phyloP scores from a whole-genome alignment of 2,113 vertebrate genomes.

The Lampris megalopsis region DNA sequence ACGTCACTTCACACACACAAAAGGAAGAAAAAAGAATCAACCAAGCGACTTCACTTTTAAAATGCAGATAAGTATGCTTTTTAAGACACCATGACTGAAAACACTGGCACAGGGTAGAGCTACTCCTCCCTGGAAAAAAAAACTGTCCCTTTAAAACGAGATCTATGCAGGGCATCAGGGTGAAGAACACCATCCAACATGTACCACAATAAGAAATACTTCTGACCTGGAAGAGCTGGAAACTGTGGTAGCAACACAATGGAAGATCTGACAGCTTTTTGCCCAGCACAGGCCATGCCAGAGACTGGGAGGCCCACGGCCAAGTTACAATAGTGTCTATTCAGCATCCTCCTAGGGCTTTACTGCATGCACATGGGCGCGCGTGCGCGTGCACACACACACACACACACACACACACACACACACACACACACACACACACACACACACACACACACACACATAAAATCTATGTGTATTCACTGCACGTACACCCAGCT shows the following conservation, averaged over 20 bases:
- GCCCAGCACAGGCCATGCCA: conserved; percentile 2
- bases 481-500: conserved; percentile 11
- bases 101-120: too few relatives aligned
- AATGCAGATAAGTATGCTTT: too few relatives aligned
- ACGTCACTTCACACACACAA: too few relatives aligned
- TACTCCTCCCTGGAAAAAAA: too few relatives aligned
- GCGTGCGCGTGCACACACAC: conserved; percentile 9
- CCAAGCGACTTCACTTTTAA: too few relatives aligned
- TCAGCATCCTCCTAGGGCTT: conserved; percentile 43
- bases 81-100: too few relatives aligned
- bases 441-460: neutral
- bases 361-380: neutral
- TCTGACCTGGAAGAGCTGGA: neutral
- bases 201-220: neutral
- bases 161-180: neutral
- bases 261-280: conserved; percentile 27
- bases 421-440: conserved; percentile 16
- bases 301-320: conserved; percentile 24
- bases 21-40: too few relatives aligned
- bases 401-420: neutral
- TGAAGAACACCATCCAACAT: neutral
- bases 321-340: conserved; percentile 36
- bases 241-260: neutral
- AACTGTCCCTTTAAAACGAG: too few relatives aligned
- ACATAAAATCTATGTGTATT: neutral